Percentiles rank a stretch among this genome's conserved stretches.
Conservation (phyloP, 2,113 vertebrate genomes). For the Nanger granti region DNA sequence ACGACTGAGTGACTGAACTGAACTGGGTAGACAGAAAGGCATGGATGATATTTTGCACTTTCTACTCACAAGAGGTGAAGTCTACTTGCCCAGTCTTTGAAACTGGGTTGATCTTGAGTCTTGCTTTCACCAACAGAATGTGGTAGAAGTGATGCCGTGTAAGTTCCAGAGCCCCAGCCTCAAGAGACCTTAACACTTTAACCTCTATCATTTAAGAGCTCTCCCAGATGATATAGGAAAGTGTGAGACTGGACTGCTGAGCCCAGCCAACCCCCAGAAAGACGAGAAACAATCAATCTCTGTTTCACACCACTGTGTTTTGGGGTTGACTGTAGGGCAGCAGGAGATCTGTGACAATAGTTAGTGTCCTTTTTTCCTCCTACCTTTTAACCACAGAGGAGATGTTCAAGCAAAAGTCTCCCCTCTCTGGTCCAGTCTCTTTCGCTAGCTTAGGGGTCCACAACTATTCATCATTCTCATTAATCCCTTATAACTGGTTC, state of each 20-base stretch:
- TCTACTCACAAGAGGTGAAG: not conserved
- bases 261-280: not conserved
- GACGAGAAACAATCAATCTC: not conserved
- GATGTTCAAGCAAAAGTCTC: not conserved
- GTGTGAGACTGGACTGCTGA: not conserved
- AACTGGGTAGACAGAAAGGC: not conserved
- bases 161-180: not conserved
- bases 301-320: not conserved
- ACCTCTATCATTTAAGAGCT: not conserved
- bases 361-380: not conserved
- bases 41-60: not conserved
- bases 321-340: not conserved
- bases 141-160: not conserved
- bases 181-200: not conserved
- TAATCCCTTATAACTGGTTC: not conserved
- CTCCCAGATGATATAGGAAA: not conserved
- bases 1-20: not conserved
- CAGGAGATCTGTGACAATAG: not conserved
- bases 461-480: not conserved
- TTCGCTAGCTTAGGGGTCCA: not conserved
- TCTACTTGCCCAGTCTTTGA: not conserved
- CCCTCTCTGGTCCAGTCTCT: not conserved
- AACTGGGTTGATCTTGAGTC: not conserved
- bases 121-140: not conserved
- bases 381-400: not conserved